Evolutionary conservation across 2,113 vertebrate species (phyloP).

Genomic region (Pangasianodon gigas): DNA sequence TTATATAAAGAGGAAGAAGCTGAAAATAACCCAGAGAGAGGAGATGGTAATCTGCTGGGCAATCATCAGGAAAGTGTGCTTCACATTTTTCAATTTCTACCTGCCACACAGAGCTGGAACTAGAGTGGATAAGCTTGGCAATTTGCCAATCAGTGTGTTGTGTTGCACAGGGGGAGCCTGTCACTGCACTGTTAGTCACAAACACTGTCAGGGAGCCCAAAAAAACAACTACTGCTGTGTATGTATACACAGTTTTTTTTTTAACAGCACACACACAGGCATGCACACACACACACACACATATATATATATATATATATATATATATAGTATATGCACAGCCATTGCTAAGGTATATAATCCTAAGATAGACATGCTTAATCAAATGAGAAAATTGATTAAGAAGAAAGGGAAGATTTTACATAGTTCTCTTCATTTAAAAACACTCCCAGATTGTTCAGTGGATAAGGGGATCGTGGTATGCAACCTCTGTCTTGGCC

Average conservation of each 20-base stretch:
- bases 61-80: slow-evolving; percentile 62
- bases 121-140: slow-evolving; percentile 57
- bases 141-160: slow-evolving; percentile 67
- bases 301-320: neutral
- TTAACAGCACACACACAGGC: neutral
- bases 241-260: neutral
- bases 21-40: slow-evolving; percentile 51
- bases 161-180: slow-evolving; percentile 57
- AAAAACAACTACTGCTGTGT: slow-evolving; percentile 11
- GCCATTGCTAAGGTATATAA: neutral
- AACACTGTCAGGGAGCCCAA: slow-evolving; percentile 36
- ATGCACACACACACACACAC: neutral
- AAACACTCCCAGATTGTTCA: too few species aligned
- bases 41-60: slow-evolving; percentile 57
- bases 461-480: too few species aligned
- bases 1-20: slow-evolving; percentile 58
- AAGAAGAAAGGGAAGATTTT: neutral
- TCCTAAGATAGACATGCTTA: neutral
- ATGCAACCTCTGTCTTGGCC: neutral
- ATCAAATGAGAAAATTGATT: neutral
- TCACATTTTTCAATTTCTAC: slow-evolving; percentile 68
- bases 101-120: slow-evolving; percentile 57
- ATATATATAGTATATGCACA: neutral
- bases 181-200: slow-evolving; percentile 52
- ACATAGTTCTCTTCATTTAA: neutral